Evolutionary conservation across 2,888 invertebrate species (phyloP).

Genomic region (Dascillus cervinus): DNA sequence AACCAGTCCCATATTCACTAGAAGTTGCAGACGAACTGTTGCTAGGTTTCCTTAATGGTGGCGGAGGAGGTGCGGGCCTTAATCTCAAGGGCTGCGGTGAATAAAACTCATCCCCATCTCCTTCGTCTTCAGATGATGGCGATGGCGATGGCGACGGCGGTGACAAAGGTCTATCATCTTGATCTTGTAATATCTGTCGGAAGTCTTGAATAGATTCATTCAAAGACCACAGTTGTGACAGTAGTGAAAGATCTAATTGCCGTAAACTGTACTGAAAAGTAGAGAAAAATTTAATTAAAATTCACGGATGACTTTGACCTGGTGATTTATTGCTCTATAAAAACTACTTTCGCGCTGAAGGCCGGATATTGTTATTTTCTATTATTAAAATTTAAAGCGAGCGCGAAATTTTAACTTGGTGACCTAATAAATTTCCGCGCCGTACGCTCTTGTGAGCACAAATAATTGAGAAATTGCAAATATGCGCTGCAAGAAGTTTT

Average conservation of each 20-base stretch:
- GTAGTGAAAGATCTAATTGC: conserved; percentile 79
- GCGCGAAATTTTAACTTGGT: background rate
- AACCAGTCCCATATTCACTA: conserved; percentile 27
- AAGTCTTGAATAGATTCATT: conserved; percentile 90
- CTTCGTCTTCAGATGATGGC: conserved; percentile 46
- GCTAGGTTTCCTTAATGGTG: conserved; percentile 38
- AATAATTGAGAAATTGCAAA: no score
- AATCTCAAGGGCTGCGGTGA: conserved; percentile 35
- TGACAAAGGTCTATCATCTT: conserved; percentile 41
- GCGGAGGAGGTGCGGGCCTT: conserved; percentile 43
- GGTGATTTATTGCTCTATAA: no score
- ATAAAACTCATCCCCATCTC: conserved; percentile 29
- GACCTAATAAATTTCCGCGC: no score
- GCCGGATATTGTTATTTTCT: no score
- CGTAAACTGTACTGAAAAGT: conserved; percentile 75
- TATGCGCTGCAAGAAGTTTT: no score
- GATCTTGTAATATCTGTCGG: conserved; percentile 58
- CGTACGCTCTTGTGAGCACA: no score
- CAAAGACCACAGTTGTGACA: conserved; percentile 86
- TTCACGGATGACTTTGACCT: no score
- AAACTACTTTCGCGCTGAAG: no score
- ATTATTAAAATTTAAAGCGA: no score
- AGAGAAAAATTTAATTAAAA: conserved; percentile 21
- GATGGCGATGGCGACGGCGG: conserved; percentile 49
- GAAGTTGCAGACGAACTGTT: conserved; percentile 31